Evolutionary conservation across 2,797 vertebrate genomes (phyloP).

Genomic region (Acropternis orthonyx): DNA sequence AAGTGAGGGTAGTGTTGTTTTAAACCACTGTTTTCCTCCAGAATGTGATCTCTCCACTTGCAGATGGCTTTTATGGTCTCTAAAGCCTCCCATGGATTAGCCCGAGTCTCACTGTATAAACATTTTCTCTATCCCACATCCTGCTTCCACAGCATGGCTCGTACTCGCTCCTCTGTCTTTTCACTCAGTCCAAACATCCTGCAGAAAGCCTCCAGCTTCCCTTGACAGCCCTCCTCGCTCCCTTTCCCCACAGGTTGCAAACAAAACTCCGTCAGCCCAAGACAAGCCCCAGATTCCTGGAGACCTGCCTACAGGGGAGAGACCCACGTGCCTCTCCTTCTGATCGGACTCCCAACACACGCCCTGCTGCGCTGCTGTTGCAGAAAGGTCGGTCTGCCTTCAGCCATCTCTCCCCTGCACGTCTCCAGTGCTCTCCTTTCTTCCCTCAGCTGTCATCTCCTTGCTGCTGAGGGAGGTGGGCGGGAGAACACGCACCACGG

Average conservation of each 20-base stretch:
- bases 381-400: not conserved
- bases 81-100: slow-evolving; percentile 39
- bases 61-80: slow-evolving; percentile 35
- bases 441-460: slow-evolving; percentile 39
- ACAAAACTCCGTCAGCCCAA: not conserved
- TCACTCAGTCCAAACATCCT: slow-evolving; percentile 43
- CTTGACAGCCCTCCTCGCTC: not conserved
- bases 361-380: not conserved
- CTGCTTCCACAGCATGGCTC: slow-evolving; percentile 40
- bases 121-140: slow-evolving; percentile 50
- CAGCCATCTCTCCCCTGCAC: not conserved
- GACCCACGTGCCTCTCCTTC: not conserved
- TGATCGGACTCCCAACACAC: fast-evolving
- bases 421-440: not conserved
- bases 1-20: not conserved
- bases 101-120: not conserved
- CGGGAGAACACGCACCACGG: not conserved
- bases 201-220: slow-evolving; percentile 18
- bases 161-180: not conserved
- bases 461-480: slow-evolving; percentile 56
- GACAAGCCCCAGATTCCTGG: not conserved
- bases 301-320: not conserved
- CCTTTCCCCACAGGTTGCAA: not conserved
- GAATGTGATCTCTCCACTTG: slow-evolving; percentile 1
- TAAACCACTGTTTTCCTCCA: not conserved